These are phyloP conservation scores for Strix occidentalis DNA, from an alignment of 2,797 vertebrate species.

Conservation along the genomic window DNA sequence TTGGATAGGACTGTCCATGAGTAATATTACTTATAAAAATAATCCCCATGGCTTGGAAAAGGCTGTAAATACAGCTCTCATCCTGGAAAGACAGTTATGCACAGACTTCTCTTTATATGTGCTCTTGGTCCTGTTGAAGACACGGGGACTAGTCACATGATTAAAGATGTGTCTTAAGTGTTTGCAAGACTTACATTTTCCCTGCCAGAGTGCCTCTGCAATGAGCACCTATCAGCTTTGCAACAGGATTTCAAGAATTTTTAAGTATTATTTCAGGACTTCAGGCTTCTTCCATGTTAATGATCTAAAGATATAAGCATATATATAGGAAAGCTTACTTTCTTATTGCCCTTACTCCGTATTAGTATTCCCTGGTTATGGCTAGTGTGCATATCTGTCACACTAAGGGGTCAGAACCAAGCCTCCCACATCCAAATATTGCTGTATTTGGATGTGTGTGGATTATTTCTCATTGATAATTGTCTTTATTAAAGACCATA, in stretches of 20 bases:
- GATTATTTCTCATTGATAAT: neutral
- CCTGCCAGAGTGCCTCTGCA: neutral
- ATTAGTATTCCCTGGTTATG: neutral
- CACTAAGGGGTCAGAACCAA: neutral
- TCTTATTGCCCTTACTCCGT: neutral
- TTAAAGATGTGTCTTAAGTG: neutral
- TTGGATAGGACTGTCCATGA: neutral
- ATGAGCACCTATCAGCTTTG: neutral
- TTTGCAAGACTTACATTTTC: neutral
- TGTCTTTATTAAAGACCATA: neutral
- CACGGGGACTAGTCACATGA: fast-evolving
- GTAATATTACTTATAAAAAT: slow-evolving; percentile 9
- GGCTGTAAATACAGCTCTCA: slow-evolving; percentile 24
- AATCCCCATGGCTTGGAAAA: slow-evolving; percentile 8
- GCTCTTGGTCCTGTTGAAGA: neutral
- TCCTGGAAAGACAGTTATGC: slow-evolving; percentile 13
- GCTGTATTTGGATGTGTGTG: fast-evolving
- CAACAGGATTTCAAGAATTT: neutral
- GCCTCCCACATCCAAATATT: neutral
- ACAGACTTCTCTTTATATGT: neutral
- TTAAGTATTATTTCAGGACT: neutral
- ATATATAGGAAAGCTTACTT: neutral
- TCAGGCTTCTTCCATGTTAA: neutral
- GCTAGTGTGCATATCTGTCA: fast-evolving
- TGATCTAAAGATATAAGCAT: neutral